Base-by-base conservation (phyloP, 1,140 invertebrate species). In the Bradysia coprophila region DNA sequence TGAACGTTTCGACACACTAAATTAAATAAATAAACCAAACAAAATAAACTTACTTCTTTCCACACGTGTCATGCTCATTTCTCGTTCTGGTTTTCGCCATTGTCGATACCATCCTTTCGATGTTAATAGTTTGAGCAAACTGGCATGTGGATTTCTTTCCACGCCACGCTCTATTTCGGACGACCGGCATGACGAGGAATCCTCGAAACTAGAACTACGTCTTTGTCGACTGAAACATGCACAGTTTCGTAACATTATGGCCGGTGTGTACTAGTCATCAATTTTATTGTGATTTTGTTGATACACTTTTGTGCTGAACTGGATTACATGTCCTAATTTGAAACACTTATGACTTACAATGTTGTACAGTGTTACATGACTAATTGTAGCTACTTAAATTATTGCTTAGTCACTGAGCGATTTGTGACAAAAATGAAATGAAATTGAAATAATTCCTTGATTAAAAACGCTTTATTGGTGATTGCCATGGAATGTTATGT, bases 31-130 rank as follows among this genome's bases (percentile, higher is more conserved):
- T 31, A 31, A 9, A 9, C 28, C n/a, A 8, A 31, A n/a, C 28
- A 31, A 31, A 31, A 31, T 9, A 31, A n/a, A n/a, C 75, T 75
- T 58, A 78, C 75, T 75, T 65, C 72, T 66, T 58, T 76, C 74
- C 40, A 73, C 71, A 55, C 74, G 73, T 9, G 73, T 73, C 69
- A 75, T 76, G 60, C 72, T 73, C 52, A 73, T 67, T 46, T 71
- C 69, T 47, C 71, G 67, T 43, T 52, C 49, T 46, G 66, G 62
- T 45, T 69, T 64, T 63, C 69, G 68, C 51, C 68, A 70, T 45
- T 64, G 61, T 31, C 70, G 57, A 48, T 68, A 68, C 42, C 67
- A 68, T 53, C 59, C 58, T 49, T 56, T 55, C 46, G 61, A 56
- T 40, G 55, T 54, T 15, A 67, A 55, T 21, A 57, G 61, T 59